Evolutionary conservation across 2,888 invertebrate species (phyloP).

Genomic region (Sycophila texana): DNA sequence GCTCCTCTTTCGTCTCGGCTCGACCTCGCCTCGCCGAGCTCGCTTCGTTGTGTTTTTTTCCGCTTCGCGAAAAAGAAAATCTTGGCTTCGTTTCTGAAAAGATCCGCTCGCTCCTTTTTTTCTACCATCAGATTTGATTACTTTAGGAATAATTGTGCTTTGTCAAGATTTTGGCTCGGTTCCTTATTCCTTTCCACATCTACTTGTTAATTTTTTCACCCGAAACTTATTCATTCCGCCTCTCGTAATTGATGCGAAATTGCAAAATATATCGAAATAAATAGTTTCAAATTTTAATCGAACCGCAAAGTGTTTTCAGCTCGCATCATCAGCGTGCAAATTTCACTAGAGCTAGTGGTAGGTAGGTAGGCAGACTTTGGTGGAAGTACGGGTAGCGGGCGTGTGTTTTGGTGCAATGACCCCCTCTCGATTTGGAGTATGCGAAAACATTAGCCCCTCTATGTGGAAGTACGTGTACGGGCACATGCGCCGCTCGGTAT

Average conservation of each 20-base stretch:
- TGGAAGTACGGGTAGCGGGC: conserved; percentile 5
- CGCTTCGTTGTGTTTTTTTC: conserved; percentile 35
- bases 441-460: conserved; percentile 48
- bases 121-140: conserved; percentile 1
- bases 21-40: conserved; percentile 4
- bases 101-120: conserved; percentile 11
- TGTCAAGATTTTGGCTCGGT: conserved; percentile 29
- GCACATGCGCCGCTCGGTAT: conserved; percentile 2
- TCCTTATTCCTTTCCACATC: background rate
- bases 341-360: background rate
- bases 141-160: conserved; percentile 27
- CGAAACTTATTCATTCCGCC: no score
- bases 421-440: conserved; percentile 61
- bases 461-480: no score
- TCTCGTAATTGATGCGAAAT: background rate
- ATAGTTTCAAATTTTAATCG: background rate
- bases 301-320: background rate
- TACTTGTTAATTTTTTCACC: no score
- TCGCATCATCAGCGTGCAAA: conserved; percentile 1
- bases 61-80: conserved; percentile 26
- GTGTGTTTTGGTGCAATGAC: conserved; percentile 73
- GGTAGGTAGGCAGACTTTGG: background rate
- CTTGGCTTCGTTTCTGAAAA: conserved; percentile 42
- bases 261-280: background rate
- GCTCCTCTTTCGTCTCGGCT: conserved; percentile 49